phyloP scores from a whole-genome alignment of 2,113 vertebrate species.

The Physeter macrocephalus region DNA sequence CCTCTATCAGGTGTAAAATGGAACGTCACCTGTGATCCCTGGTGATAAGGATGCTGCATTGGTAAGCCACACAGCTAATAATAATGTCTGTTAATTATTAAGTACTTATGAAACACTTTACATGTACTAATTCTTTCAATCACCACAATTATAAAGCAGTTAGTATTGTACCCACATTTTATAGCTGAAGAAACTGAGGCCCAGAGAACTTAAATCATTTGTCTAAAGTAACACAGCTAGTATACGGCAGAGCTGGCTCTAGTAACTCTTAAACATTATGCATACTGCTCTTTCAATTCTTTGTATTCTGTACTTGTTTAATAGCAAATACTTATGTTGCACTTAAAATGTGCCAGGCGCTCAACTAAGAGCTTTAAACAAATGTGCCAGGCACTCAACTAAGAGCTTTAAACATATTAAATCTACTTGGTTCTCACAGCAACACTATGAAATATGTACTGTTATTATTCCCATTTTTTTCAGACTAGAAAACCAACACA shows the following conservation, averaged over 20 bases:
- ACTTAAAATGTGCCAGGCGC: background rate
- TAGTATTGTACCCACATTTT: background rate
- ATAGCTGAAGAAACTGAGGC: background rate
- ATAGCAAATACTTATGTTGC: background rate
- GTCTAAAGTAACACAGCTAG: background rate
- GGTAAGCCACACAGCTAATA: background rate
- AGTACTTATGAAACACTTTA: background rate
- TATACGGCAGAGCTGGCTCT: background rate
- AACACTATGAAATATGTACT: background rate
- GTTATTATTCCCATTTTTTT: background rate
- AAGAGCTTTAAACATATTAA: background rate
- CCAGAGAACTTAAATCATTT: constrained; percentile 1
- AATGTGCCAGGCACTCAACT: no score
- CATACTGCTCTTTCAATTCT: background rate
- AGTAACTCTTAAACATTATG: background rate
- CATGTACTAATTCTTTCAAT: background rate
- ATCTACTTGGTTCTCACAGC: background rate
- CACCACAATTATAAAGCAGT: background rate
- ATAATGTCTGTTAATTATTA: background rate
- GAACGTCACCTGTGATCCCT: background rate
- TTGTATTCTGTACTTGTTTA: background rate
- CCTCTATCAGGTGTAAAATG: background rate
- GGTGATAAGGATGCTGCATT: background rate
- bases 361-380: background rate
- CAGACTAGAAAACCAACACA: background rate